Percentiles rank a stretch among this genome's conserved stretches.
Conservation (phyloP, 2,797 vertebrate genomes). For the Onychomys arenicola region DNA sequence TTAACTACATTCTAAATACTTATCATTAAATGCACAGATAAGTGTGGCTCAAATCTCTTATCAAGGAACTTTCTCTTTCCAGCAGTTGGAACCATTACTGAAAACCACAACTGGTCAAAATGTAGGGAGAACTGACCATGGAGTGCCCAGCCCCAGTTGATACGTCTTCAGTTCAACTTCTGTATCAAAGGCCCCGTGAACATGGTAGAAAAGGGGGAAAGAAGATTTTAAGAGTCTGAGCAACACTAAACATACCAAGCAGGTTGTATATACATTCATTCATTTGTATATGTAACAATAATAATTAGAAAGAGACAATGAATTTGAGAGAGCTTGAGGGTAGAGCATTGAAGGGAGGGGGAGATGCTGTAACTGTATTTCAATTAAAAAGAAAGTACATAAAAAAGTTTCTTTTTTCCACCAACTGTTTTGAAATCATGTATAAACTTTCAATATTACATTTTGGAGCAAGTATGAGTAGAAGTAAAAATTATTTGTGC, state of each 20-base stretch:
- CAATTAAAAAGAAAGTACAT: not conserved
- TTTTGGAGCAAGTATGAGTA: constrained; percentile 18
- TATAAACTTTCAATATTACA: not conserved
- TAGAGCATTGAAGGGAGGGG: not conserved
- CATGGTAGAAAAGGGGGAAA: not conserved
- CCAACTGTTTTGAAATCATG: not conserved
- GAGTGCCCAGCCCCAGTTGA: not conserved
- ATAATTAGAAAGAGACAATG: not conserved
- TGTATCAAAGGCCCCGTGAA: not conserved
- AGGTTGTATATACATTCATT: not conserved
- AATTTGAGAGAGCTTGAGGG: not conserved
- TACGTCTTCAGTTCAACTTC: not conserved
- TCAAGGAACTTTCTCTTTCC: not conserved
- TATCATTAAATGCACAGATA: not conserved
- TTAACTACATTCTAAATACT: not conserved
- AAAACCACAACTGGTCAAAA: not conserved
- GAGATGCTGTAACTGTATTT: not conserved
- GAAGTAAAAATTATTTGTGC: constrained; percentile 55
- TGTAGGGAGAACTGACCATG: not conserved
- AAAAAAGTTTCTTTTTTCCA: constrained; percentile 25
- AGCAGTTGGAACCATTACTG: not conserved
- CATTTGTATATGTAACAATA: not conserved
- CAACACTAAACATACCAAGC: not conserved
- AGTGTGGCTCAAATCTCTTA: not conserved
- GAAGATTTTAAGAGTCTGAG: not conserved